Base-by-base conservation (phyloP, 2,888 invertebrate genomes). In the Patella caerulea region DNA sequence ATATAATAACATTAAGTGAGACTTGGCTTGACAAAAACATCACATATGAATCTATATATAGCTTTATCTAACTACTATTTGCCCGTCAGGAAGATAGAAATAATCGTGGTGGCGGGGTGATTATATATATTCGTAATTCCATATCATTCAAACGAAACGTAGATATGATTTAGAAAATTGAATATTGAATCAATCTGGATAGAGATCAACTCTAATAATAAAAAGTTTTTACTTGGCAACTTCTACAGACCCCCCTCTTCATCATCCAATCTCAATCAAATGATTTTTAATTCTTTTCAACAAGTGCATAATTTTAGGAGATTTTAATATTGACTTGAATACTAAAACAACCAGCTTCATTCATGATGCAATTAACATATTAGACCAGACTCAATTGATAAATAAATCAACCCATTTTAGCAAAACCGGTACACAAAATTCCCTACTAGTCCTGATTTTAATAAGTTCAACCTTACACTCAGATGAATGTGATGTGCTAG, bases 21-120 rank as follows among this genome's bases (percentile, higher is more conserved):
- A n/a, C 65, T 19, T 65, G 65, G 65, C 65, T 65, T 65, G 65
- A 65, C 65, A 65, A n/a, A 65, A 65, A 65, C 24, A 4, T 65
- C n/a, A 19, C 65, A 7, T n/a, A 19, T 19, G 65, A 65, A n/a
- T 19, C 65, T 19, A n/a, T 65, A 19, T 19, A n/a, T 65, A 19
- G 65, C 65, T 65, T 19, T 65, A n/a, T 65, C 65, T 19, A 65
- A 65, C n/a, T 65, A 19, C 24, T 19, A 65, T 65, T n/a, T 19
- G 24, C 65, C 65, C n/a, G 19, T 65, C n/a, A n/a, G n/a, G 4
- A 65, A 19, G 65, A 65, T 19, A 65, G 65, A 65, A n/a, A 65
- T 19, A 12, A 65, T 11, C 19, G 65, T n/a, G n/a, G 24, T 65
- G 65, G 65, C 14, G 65, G 65, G 65, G n/a, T 55, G n/a, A 19